Evolutionary conservation across 2,888 invertebrate genomes (phyloP).

Genomic region (Cosmorhoe ocellata): DNA sequence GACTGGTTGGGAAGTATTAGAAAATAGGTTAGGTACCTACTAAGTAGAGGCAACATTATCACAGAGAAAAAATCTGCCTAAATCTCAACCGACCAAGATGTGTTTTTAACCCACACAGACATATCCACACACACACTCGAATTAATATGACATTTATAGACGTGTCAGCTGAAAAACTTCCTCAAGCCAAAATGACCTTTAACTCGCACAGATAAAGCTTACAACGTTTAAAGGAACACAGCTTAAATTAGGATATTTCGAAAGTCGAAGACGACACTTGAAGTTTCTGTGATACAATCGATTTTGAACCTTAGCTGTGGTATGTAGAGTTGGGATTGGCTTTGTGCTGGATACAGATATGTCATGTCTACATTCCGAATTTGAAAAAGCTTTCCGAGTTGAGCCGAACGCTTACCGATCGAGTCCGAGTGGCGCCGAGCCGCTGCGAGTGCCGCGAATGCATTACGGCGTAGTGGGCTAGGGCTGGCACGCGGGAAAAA

Average conservation of each 20-base stretch:
- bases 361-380: slow-evolving; percentile 72
- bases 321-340: slow-evolving; percentile 40
- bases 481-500: slow-evolving; percentile 60
- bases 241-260: slow-evolving; percentile 76
- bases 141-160: slow-evolving; percentile 68
- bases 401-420: slow-evolving; percentile 78
- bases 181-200: slow-evolving; percentile 46
- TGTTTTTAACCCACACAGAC: slow-evolving; percentile 68
- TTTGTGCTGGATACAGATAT: slow-evolving; percentile 49
- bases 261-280: slow-evolving; percentile 70
- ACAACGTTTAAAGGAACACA: slow-evolving; percentile 36
- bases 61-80: slow-evolving; percentile 60
- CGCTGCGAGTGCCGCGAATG: slow-evolving; percentile 73
- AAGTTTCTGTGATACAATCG: slow-evolving; percentile 40
- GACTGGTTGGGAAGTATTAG: not conserved
- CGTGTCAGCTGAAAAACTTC: slow-evolving; percentile 73
- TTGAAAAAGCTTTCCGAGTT: slow-evolving; percentile 75
- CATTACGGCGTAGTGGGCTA: slow-evolving; percentile 71
- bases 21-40: slow-evolving; percentile 33
- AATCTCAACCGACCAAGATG: slow-evolving; percentile 57
- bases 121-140: slow-evolving; percentile 43
- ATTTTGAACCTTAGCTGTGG: slow-evolving; percentile 38
- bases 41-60: slow-evolving; percentile 41
- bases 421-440: slow-evolving; percentile 78
- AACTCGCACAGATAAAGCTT: slow-evolving; percentile 37